A percentile compares a stretch with the other conserved stretches of the same genome.
Conservation (phyloP, 2,888 invertebrate genomes). For the Limnephilus lunatus region DNA sequence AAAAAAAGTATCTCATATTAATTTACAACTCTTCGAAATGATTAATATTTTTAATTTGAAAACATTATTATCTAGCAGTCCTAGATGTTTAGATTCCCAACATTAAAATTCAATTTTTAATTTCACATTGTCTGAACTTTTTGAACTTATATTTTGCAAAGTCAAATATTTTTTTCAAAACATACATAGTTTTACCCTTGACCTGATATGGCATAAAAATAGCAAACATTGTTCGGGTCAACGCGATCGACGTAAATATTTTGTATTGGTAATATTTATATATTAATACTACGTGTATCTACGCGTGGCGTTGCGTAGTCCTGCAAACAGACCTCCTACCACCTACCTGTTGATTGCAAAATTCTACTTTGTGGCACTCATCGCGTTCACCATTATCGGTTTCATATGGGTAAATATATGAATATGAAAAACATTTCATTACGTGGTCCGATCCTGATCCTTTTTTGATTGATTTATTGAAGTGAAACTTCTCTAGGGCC, state of each 20-base stretch:
- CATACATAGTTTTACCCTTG: background rate
- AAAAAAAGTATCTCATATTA: background rate
- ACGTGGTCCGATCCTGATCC: background rate
- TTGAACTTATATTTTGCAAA: background rate
- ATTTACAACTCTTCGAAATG: too few species aligned
- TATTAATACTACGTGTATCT: too few species aligned
- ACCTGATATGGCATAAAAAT: background rate
- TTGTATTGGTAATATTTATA: background rate
- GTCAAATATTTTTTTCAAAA: too few species aligned
- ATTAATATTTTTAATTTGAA: background rate
- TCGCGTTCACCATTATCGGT: background rate
- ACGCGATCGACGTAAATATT: background rate
- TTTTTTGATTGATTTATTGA: background rate
- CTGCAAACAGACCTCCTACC: background rate
- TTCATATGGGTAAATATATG: background rate
- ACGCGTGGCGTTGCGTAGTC: background rate
- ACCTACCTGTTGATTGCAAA: background rate
- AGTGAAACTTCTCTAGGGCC: too few species aligned
- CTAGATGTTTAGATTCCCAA: background rate
- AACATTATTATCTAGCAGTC: background rate
- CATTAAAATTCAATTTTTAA: background rate
- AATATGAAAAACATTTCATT: background rate
- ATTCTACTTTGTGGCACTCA: background rate
- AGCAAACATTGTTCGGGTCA: background rate
- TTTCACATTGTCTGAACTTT: background rate